These are phyloP conservation scores for Cassiopea andromeda DNA, from an alignment of 30 jellyfish, hydroid and myxozoan species.

Conservation along the genomic window DNA sequence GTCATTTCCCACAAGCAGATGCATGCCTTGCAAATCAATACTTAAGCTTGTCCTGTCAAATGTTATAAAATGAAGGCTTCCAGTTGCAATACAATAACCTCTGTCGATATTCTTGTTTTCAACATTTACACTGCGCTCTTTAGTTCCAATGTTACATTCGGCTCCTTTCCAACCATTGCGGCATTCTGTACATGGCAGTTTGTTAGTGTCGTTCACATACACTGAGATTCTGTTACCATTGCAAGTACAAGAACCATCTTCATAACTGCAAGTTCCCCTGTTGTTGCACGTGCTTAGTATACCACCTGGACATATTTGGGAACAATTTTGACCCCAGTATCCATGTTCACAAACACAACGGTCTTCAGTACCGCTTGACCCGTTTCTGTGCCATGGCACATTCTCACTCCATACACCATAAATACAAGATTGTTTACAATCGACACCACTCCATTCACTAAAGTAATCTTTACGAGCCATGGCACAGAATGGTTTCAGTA, in stretches of 20 bases:
- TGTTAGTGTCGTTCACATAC: conserved; percentile 34
- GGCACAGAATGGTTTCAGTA: conserved; percentile 20
- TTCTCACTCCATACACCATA: conserved; percentile 39
- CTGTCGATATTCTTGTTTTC: neutral
- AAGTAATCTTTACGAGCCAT: neutral
- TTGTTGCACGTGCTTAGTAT: conserved; percentile 53
- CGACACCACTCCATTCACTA: conserved; percentile 21
- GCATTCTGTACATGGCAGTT: conserved; percentile 64
- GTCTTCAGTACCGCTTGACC: neutral
- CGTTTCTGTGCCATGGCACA: neutral
- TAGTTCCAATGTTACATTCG: conserved; percentile 45
- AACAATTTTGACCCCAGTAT: conserved; percentile 63
- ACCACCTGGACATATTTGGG: conserved; percentile 66
- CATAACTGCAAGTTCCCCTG: conserved; percentile 36
- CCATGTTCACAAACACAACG: conserved; percentile 61
- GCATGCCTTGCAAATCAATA: conserved; percentile 60
- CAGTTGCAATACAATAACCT: conserved; percentile 43
- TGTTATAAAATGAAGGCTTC: conserved; percentile 48
- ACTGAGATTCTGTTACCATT: conserved; percentile 31
- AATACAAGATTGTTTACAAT: conserved; percentile 33
- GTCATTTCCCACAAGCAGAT: conserved; percentile 17
- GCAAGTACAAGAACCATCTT: conserved; percentile 54
- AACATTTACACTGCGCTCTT: neutral
- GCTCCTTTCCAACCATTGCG: conserved; percentile 65
- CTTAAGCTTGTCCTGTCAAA: conserved; percentile 32